Base-by-base conservation (phyloP, 2,797 vertebrate genomes). In the Lutjanus campechanus region DNA sequence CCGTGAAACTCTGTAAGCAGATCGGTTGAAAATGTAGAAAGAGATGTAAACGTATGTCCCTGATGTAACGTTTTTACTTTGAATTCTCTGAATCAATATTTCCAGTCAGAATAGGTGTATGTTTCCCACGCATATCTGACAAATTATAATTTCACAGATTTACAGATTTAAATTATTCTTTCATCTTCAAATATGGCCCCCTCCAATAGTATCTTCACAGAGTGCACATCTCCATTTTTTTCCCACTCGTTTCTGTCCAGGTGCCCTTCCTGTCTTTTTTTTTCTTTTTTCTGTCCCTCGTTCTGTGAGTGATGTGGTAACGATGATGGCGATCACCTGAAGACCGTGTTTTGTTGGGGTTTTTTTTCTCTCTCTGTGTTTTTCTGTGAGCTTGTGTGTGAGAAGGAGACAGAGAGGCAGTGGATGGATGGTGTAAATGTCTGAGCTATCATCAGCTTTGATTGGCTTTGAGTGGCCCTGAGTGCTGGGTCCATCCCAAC, bases 401-500 rank as follows among this genome's bases (percentile, higher is more conserved):
- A 5, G 1, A 43, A 25, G 4, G 68, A 67, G 70, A 43, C 22
- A 47, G 69, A 22, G 75, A 49, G 64, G 77, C 78, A 49, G 78
- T 50, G 58, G 84, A 81, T 86, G 77, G 80, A 76, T 77, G 59
- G 89, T 85, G 69, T 89, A 74, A 81, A 89, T 79, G 74, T 80
- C 77, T 55, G 74, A 60, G 61, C 86, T 84, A 86, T 91, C 89
- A 90, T 89, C 81, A 85, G 77, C 82, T 85, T 76, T 93, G 90
- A 92, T 93, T 93, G 89, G 85, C 84, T 86, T 81, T 89, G 89
- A 93, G 91, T 91, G 87, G 73, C 84, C 89, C 73, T 89, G 88
- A 94, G 88, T 92, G 89, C 81, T 49, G 65, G 79, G 85, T 91
- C 82, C 89, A 82, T 82, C 87, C 91, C 88, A 87, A 40, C 71